phyloP scores from a whole-genome alignment of 2,113 vertebrate genomes.

The Calyptomena viridis region DNA sequence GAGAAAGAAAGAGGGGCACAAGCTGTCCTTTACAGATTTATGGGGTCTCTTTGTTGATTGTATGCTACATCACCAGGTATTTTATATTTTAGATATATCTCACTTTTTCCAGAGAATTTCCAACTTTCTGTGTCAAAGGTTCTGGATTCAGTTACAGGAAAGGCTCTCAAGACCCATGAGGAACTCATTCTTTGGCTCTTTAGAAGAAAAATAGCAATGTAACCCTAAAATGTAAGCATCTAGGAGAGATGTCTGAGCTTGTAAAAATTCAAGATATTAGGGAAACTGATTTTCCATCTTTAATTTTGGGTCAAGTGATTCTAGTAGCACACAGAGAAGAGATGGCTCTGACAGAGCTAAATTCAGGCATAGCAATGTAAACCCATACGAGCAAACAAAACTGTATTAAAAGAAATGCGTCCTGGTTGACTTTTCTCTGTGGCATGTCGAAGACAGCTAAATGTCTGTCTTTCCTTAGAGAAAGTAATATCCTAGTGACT shows the following conservation, averaged over 20 bases:
- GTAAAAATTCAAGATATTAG: not conserved
- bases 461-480: not conserved
- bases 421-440: not conserved
- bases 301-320: not conserved
- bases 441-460: not conserved
- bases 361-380: not conserved
- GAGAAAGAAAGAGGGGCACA: conserved; percentile 57
- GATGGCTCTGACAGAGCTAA: not conserved
- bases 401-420: not conserved
- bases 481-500: not conserved
- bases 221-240: not conserved
- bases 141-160: not conserved
- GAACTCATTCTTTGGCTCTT: not conserved
- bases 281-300: not conserved
- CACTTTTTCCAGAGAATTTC: not conserved
- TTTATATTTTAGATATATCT: not conserved
- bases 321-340: not conserved
- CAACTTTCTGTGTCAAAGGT: not conserved
- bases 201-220: not conserved
- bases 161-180: not conserved
- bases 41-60: conserved; percentile 76
- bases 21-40: conserved; percentile 69
- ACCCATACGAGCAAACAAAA: not conserved
- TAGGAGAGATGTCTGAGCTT: not conserved
- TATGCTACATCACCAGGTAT: conserved; percentile 53